A percentile compares a stretch with the other conserved stretches of the same genome.
phyloP scores from a whole-genome alignment of 2,888 invertebrate species.

The Tetragonisca angustula region DNA sequence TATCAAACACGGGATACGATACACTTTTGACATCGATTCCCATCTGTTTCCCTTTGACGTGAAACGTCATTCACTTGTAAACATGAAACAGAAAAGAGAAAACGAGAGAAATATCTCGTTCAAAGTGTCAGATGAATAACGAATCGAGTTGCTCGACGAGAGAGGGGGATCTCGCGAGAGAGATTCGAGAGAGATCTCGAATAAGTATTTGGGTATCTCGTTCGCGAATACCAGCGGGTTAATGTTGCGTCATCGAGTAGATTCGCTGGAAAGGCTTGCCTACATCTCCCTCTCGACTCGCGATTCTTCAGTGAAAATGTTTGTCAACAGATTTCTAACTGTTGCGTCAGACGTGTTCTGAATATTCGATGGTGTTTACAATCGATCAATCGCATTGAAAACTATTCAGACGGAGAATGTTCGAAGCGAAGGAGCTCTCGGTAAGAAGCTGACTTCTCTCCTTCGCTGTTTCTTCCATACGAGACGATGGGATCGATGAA shows the following conservation, averaged over 20 bases:
- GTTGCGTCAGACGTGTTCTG: conserved; percentile 49
- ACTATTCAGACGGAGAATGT: neutral
- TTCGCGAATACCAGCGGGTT: neutral
- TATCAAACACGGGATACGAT: neutral
- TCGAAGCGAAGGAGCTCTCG: neutral
- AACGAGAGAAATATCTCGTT: neutral
- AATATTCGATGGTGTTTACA: conserved; percentile 45
- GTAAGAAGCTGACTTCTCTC: neutral
- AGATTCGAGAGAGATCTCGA: neutral
- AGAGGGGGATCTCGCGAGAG: too few species aligned
- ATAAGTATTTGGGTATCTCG: neutral
- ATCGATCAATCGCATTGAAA: conserved; percentile 43
- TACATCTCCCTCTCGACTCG: neutral
- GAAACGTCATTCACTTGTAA: neutral
- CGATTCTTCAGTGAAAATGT: conserved; percentile 42
- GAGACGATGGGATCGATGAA: neutral
- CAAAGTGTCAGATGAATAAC: neutral
- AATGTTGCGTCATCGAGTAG: conserved; percentile 21
- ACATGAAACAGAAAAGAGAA: neutral
- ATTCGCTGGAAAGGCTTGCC: neutral
- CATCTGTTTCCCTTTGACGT: neutral
- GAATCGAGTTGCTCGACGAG: neutral
- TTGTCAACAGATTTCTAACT: conserved; percentile 51
- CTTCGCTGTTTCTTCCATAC: neutral
- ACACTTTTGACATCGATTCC: neutral